Evolutionary conservation across 2,888 invertebrate species (phyloP), one percentile per base, ranked within the genome.

Genomic region (Cybosia mesomella): DNA sequence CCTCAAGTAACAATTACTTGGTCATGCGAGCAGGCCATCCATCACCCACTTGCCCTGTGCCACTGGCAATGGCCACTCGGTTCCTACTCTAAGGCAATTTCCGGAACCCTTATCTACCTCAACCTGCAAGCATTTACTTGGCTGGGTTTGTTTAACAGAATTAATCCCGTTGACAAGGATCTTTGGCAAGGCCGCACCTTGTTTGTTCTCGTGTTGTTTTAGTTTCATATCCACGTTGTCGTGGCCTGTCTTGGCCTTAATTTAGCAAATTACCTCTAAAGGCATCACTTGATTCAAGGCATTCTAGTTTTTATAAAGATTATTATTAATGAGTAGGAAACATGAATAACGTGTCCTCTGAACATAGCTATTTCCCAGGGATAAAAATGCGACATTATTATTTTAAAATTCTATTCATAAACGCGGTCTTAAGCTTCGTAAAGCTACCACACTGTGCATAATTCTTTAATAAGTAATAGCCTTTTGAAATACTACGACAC

Each of bases 11-110:
- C 93, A 94, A 94, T 94, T 93, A 94, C 89, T 81, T 86, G 91
- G 94, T 92, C 94, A 95, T 94, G 94, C 94, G 88, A 95, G 90
- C 81, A 74, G 75, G 84, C 91, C 84, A 95, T 95, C 93, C 92
- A 95, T 95, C 94, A 95, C 90, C 91, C 85, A 92, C 91, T 93
- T 89, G 89, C 85, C 79, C 83, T 83, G 84, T 87, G 88, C 88
- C 88, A 87, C 86, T 89, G 86, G 90, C 91, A 87, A 86, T 89
- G 85, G 89, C 89, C 90, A 89, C 89, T 90, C 89, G 84, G 89
- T 87, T 88, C 73, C 89, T 91, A 92, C 90, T 93, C 92, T 90
- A 86, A 90, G 88, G 93, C 92, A 95, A 94, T 95, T 95, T 94
- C 94, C 94, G 93, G 87, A 73, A 77, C 80, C 87, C 93, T 94